These are phyloP conservation scores for Pseudanteris insignis DNA, from an alignment of 2,888 invertebrate species.

Conservation along the genomic window DNA sequence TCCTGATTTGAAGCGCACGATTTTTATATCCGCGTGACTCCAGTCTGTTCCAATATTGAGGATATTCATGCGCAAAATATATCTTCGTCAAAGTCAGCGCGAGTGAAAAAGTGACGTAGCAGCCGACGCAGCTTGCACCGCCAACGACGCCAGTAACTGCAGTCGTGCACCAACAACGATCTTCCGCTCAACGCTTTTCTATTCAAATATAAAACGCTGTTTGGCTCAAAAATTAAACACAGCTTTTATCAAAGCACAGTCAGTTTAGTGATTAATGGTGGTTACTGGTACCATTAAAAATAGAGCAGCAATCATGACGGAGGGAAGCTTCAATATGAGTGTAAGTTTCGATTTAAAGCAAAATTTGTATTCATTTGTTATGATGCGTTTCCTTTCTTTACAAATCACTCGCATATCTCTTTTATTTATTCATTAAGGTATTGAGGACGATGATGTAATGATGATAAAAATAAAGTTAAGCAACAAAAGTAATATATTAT, in stretches of 20 bases:
- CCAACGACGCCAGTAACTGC: slow-evolving; percentile 22
- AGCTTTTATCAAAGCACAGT: slow-evolving; percentile 43
- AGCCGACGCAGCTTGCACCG: slow-evolving; percentile 38
- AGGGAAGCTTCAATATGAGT: slow-evolving; percentile 49
- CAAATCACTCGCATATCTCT: no score
- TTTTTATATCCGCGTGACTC: slow-evolving; percentile 32
- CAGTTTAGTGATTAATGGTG: slow-evolving; percentile 46
- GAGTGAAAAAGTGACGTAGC: slow-evolving; percentile 46
- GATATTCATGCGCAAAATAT: slow-evolving; percentile 46
- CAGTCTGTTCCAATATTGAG: slow-evolving; percentile 42
- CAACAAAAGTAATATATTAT: no score
- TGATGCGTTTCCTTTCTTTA: no score
- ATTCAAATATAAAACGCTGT: slow-evolving; percentile 44
- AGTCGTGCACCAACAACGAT: slow-evolving; percentile 30
- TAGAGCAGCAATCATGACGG: slow-evolving; percentile 45
- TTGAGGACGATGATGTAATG: no score
- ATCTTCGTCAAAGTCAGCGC: slow-evolving; percentile 48
- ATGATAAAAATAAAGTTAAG: no score
- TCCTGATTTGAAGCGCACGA: slow-evolving; percentile 34
- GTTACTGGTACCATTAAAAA: slow-evolving; percentile 38
- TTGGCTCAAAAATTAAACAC: slow-evolving; percentile 44
- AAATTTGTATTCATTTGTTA: no score
- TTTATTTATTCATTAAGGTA: no score
- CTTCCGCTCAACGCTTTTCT: slow-evolving; percentile 29
- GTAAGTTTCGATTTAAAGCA: no score